A percentile compares a stretch with the other conserved stretches of the same genome.
Conservation (phyloP, 2,797 vertebrate species). For the Australoheros facetus region DNA sequence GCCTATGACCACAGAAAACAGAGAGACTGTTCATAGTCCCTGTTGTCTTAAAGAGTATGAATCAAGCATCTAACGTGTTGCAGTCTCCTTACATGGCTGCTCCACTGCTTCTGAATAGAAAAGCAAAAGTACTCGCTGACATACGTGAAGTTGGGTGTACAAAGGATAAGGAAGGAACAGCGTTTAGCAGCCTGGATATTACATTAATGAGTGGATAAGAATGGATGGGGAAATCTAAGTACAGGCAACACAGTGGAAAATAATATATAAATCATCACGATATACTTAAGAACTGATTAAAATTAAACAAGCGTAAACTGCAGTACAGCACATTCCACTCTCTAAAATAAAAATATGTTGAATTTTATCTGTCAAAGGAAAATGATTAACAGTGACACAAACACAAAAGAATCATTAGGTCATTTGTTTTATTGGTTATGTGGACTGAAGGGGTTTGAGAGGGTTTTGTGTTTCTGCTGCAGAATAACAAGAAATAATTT, state of each 20-base stretch:
- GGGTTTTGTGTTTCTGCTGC: background rate
- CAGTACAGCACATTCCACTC: background rate
- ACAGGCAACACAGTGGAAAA: background rate
- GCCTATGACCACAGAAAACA: background rate
- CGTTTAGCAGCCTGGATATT: background rate
- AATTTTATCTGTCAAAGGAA: background rate
- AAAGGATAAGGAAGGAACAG: background rate
- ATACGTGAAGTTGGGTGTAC: background rate
- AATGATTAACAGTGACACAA: background rate
- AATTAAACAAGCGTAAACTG: background rate
- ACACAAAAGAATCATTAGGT: background rate
- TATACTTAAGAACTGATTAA: background rate
- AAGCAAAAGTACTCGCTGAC: background rate
- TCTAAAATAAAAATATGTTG: background rate
- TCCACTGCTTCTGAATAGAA: background rate
- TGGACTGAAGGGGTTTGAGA: background rate
- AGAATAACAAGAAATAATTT: background rate
- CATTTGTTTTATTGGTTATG: background rate
- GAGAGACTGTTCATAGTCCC: accelerated
- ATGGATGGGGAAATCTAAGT: background rate
- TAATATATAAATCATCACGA: background rate
- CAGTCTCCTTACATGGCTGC: background rate
- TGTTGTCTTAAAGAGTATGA: background rate
- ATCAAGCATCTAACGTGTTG: background rate
- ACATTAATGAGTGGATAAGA: background rate